These are phyloP conservation scores for Amaurobius ferox DNA, from an alignment of 2,888 invertebrate genomes.

Conservation along the genomic window DNA sequence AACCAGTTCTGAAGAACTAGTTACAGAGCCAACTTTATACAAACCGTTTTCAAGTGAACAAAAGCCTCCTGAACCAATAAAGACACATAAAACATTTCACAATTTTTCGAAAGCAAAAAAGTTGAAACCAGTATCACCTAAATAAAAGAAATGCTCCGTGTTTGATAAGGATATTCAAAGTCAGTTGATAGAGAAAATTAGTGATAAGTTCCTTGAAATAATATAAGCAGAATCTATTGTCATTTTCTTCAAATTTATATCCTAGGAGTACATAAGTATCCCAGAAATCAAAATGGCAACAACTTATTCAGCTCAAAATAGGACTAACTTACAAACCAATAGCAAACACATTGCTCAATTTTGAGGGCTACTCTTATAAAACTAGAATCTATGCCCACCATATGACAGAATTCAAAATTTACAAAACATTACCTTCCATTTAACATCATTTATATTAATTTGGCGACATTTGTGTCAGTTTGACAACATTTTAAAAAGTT, in stretches of 20 bases:
- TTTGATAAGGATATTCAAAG: background rate
- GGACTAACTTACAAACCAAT: background rate
- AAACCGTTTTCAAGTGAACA: background rate
- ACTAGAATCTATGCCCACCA: too few species aligned
- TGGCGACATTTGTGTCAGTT: too few species aligned
- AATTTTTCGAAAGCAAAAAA: too few species aligned
- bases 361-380: background rate
- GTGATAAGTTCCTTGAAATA: background rate
- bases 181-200: background rate
- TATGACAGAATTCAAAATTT: too few species aligned
- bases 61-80: too few species aligned
- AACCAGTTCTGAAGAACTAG: background rate
- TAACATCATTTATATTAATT: too few species aligned
- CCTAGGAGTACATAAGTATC: background rate
- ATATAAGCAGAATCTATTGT: background rate
- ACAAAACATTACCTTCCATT: too few species aligned
- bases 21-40: too few species aligned
- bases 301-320: background rate
- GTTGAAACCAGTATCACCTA: too few species aligned
- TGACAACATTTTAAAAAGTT: too few species aligned
- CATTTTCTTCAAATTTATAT: background rate
- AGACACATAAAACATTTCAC: too few species aligned
- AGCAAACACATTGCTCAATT: background rate
- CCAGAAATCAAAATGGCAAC: background rate
- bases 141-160: too few species aligned